Evolutionary conservation across 2,888 invertebrate species (phyloP).

Genomic region (Ectropis crepuscularia): DNA sequence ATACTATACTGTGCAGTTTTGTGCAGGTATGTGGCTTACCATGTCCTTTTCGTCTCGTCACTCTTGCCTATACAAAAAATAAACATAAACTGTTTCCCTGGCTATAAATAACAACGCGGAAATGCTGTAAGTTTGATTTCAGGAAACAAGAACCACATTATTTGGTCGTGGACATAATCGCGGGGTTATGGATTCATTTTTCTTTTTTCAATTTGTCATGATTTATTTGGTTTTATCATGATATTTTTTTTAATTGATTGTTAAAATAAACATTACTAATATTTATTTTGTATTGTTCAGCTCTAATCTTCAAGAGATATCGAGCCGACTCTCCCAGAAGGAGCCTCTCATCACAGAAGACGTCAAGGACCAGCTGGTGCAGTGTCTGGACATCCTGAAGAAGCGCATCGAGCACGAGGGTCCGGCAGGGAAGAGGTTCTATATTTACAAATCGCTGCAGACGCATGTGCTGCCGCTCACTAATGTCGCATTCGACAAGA

Average conservation of each 20-base stretch:
- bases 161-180: too few species aligned
- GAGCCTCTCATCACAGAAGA: slow-evolving; percentile 85
- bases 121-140: too few species aligned
- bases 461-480: slow-evolving; percentile 89
- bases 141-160: too few species aligned
- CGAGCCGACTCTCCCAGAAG: slow-evolving; percentile 73
- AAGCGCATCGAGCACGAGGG: slow-evolving; percentile 86
- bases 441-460: slow-evolving; percentile 87
- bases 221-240: too few species aligned
- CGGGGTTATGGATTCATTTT: too few species aligned
- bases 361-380: slow-evolving; percentile 83
- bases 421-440: slow-evolving; percentile 86
- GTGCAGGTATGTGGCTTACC: too few species aligned
- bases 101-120: too few species aligned
- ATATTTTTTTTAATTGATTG: neutral
- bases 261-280: slow-evolving; percentile 10
- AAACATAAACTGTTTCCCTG: too few species aligned
- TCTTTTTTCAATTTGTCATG: too few species aligned
- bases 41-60: too few species aligned
- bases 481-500: slow-evolving; percentile 89
- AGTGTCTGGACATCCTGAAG: slow-evolving; percentile 86
- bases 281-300: slow-evolving; percentile 56
- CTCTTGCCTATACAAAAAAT: too few species aligned
- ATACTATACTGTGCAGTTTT: too few species aligned
- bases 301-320: slow-evolving; percentile 82